phyloP scores from a whole-genome alignment of 2,113 vertebrate species.

The Paramisgurnus dabryanus region DNA sequence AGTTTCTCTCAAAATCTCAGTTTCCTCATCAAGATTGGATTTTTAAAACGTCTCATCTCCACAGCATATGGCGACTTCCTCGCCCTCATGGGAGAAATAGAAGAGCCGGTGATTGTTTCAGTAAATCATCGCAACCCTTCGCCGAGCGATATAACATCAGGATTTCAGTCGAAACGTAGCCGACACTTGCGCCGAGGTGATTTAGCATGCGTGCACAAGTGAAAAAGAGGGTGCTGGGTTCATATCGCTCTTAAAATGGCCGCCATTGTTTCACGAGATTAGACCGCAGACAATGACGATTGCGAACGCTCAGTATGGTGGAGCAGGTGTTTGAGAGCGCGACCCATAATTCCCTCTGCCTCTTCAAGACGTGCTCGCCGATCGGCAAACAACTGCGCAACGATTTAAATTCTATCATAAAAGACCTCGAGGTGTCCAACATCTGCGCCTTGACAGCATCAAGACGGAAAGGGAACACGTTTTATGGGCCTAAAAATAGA shows the following conservation, averaged over 20 bases:
- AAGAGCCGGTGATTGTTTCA: slow-evolving; percentile 50
- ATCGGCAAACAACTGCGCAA: slow-evolving; percentile 41
- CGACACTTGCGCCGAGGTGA: slow-evolving; percentile 39
- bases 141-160: slow-evolving; percentile 43
- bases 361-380: slow-evolving; percentile 31
- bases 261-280: too few species aligned
- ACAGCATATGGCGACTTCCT: slow-evolving; percentile 38
- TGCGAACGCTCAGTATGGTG: slow-evolving; percentile 35
- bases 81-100: slow-evolving; percentile 47
- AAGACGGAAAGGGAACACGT: neutral
- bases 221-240: slow-evolving; percentile 23
- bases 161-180: slow-evolving; percentile 28
- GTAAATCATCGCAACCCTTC: slow-evolving; percentile 45
- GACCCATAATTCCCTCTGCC: slow-evolving; percentile 49
- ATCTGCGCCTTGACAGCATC: neutral
- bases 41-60: slow-evolving; percentile 41
- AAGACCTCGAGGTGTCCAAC: slow-evolving; percentile 17
- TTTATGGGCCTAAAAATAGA: neutral
- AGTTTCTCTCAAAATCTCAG: slow-evolving; percentile 32
- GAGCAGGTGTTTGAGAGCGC: slow-evolving; percentile 51
- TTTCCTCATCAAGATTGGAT: slow-evolving; percentile 38
- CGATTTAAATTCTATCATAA: slow-evolving; percentile 25
- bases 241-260: slow-evolving; percentile 46
- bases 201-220: slow-evolving; percentile 42
- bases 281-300: slow-evolving; percentile 39